These are phyloP conservation scores for Helicoverpa zea DNA, from an alignment of 1,140 invertebrate genomes.

Conservation along the genomic window DNA sequence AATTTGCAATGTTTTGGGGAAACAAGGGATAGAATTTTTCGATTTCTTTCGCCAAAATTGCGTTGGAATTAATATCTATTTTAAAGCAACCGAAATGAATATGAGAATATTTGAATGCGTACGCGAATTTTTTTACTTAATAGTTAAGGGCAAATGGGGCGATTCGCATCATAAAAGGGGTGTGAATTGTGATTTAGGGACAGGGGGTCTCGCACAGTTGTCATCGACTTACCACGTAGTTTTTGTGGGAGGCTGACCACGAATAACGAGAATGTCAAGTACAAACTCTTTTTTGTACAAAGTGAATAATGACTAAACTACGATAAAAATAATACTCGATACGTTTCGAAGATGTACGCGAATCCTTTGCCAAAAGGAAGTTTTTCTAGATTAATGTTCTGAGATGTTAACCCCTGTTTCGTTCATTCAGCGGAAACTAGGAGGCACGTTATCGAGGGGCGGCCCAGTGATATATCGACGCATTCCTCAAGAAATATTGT, in stretches of 20 bases:
- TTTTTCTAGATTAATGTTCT: slow-evolving; percentile 31
- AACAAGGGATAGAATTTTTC: slow-evolving; percentile 28
- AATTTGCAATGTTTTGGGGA: slow-evolving; percentile 40
- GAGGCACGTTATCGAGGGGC: slow-evolving; percentile 63
- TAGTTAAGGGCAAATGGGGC: no score
- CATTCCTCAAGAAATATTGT: slow-evolving; percentile 74
- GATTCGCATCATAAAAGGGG: background rate
- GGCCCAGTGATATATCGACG: slow-evolving; percentile 70
- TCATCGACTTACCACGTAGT: no score
- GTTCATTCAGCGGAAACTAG: slow-evolving; percentile 58
- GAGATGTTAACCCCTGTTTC: slow-evolving; percentile 34
- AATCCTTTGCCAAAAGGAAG: slow-evolving; percentile 40
- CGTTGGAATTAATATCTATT: background rate
- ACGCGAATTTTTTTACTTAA: no score
- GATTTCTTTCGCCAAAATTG: background rate
- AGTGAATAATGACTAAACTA: no score
- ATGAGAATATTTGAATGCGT: no score
- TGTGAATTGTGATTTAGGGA: slow-evolving; percentile 14
- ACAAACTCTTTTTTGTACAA: no score
- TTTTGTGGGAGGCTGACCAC: no score
- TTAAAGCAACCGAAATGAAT: background rate
- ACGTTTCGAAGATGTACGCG: background rate
- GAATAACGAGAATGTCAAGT: no score
- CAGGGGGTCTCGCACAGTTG: background rate
- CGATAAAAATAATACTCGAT: no score